phyloP scores from a whole-genome alignment of 64 coral and sea anemone species.

The Montipora sp. region DNA sequence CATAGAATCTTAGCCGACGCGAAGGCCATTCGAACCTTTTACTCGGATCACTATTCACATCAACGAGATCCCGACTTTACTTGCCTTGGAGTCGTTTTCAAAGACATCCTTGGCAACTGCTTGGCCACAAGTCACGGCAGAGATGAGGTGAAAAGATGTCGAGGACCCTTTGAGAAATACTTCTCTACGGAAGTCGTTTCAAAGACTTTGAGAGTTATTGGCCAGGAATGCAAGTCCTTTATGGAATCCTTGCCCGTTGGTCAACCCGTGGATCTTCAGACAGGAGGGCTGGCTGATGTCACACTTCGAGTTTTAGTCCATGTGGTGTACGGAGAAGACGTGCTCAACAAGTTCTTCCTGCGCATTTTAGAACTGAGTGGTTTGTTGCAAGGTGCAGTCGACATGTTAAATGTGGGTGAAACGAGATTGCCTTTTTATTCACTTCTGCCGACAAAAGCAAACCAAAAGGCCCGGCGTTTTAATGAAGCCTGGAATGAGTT shows the following conservation, averaged over 20 bases:
- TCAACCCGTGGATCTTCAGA: slow-evolving; percentile 69
- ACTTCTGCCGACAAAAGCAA: slow-evolving; percentile 61
- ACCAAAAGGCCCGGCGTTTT: slow-evolving; percentile 53
- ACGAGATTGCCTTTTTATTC: slow-evolving; percentile 84
- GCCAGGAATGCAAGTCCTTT: slow-evolving; percentile 77
- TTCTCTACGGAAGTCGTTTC: slow-evolving; percentile 64
- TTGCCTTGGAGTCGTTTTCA: slow-evolving; percentile 72
- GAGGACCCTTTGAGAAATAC: slow-evolving; percentile 93
- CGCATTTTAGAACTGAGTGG: slow-evolving; percentile 68
- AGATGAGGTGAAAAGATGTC: slow-evolving; percentile 84
- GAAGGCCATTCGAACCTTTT: slow-evolving; percentile 87
- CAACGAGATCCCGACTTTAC: slow-evolving; percentile 80
- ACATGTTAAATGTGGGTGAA: slow-evolving; percentile 69
- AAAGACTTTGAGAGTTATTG: slow-evolving; percentile 55
- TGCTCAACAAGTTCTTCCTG: slow-evolving; percentile 75
- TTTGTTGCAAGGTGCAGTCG: slow-evolving; percentile 65
- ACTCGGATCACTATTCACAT: slow-evolving; percentile 92
- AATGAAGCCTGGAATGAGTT: slow-evolving; percentile 72
- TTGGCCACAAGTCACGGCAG: slow-evolving; percentile 86
- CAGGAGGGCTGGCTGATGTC: slow-evolving; percentile 55
- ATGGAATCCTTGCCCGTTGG: slow-evolving; percentile 44
- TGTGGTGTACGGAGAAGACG: slow-evolving; percentile 80
- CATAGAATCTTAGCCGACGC: slow-evolving; percentile 77
- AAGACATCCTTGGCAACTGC: slow-evolving; percentile 73
- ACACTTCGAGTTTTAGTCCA: slow-evolving; percentile 72